Base-by-base conservation (phyloP, 2,797 vertebrate genomes). In the Sciurus vulgaris region DNA sequence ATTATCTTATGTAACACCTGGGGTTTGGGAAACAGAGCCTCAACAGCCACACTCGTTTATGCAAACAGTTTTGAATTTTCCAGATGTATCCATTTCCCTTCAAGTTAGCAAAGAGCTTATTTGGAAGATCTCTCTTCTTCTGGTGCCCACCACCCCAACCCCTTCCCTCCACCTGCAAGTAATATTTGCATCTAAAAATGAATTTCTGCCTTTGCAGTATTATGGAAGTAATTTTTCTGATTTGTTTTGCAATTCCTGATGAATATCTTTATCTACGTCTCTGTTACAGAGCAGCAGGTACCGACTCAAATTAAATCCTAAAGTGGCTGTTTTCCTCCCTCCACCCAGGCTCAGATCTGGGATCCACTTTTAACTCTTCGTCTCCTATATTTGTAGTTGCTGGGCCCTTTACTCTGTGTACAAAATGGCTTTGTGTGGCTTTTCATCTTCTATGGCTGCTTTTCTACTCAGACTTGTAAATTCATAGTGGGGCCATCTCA, bases 1-100 rank as follows among this genome's bases (percentile, higher is more conserved):
- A 98, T 97, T 96, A 97, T 97, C 97, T 97, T 97, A 95, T 89
- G 91, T 93, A 96, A 94, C 97, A 98, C 97, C 97, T 98, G 97
- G 97, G 96, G 77, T 96, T 98, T 97, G 86, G 35, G 67, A 96
- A 96, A 63, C 79, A 63, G 30, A 63, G 86, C 18, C 88, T 59
- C 13, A 87, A 88, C 76, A 95, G 84, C 61, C 54, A 0, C 14
- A 13, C 63, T 63, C 1, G 2, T 81, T 93, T 97, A 96, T 76
- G 96, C 93, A 96, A 96, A 97, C 77, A 76, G 91, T 95, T 96
- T 54, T 78, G 89, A 74, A 67, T 93, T 96, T 97, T 96, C 96
- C 96, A 97, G 96, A 97, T 98, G 97, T 97, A 96, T 96, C 94
- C 86, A 96, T 98, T 97, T 95, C 96, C 90, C 88, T 94, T 77